Evolutionary conservation across 23 tunicate species (phyloP), one percentile per base, ranked within the genome.

Genomic region (Pegea sp.): DNA sequence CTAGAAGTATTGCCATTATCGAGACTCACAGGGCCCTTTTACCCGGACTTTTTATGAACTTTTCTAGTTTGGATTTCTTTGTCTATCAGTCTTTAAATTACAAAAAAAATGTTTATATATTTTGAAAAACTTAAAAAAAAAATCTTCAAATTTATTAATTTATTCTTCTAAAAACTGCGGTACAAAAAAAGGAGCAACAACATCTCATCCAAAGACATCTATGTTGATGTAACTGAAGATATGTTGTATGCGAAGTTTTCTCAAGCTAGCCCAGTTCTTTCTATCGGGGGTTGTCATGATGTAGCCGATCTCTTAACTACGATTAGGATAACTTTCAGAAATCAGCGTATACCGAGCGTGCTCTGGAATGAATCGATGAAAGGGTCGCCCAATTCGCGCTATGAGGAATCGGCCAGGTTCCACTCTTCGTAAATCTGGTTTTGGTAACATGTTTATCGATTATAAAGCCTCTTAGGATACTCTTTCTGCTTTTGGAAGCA

Each of bases 401-500:
- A 88, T 88, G 90, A 76, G 97, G 97, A 88, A 90, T 54, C 97
- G 77, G 64, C 97, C 90, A 61, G 97, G 77, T 59, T 90, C 97
- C 7, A 74, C 93, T 7, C 77, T 88, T 30, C 68, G 97, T n/a
- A 76, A 77, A 70, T 88, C 97, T 70, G 97, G 97, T 8, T 71
- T 77, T 31, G 98, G 98, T 11, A 90, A 90, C 58, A 73, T 90
- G 30, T 90, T 90, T 50, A 88, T 88, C 51, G 97, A 88, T 75
- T 70, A 88, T 67, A 88, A 88, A 58, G 90, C 75, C 30, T 63
- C 77, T 49, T 88, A 78, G 49, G 97, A 88, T 43, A 88, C 97
- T 34, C 77, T 88, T 61, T 88, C 97, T 28, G 88, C 97, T 2
- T 88, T 88, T 65, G 97, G 97, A 44, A 88, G 77, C 62, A 88